Conservation (phyloP, 1,140 invertebrate genomes). For the Lordiphosa stackelbergi region DNA sequence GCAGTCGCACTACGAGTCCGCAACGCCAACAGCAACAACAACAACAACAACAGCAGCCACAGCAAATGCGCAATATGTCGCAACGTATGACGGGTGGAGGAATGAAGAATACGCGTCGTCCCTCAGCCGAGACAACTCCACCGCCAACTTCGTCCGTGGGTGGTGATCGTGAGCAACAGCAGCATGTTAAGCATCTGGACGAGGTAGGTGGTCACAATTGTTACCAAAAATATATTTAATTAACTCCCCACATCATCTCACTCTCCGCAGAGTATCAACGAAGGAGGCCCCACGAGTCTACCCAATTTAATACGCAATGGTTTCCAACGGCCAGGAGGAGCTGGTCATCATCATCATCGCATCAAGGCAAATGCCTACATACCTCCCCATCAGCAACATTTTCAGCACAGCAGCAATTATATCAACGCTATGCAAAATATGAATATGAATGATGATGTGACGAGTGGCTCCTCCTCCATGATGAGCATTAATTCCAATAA, state of each 20-base stretch:
- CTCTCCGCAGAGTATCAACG: conserved; percentile 47
- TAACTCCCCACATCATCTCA: neutral
- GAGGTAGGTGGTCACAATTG: conserved; percentile 39
- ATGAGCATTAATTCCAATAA: conserved; percentile 58
- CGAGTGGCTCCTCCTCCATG: conserved; percentile 29
- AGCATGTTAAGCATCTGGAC: conserved; percentile 57
- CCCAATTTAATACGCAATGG: conserved; percentile 71
- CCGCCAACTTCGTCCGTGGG: conserved; percentile 61
- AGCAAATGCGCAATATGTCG: conserved; percentile 59
- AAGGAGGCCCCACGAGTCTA: conserved; percentile 55
- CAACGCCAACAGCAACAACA: conserved; percentile 45
- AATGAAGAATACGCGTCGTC: conserved; percentile 66
- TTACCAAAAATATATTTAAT: neutral
- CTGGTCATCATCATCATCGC: conserved; percentile 48
- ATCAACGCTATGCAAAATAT: conserved; percentile 71
- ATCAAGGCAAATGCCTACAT: conserved; percentile 61
- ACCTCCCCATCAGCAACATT: conserved; percentile 59
- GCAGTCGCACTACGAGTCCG: conserved; percentile 81
- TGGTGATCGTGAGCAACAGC: conserved; percentile 20
- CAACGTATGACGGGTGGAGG: conserved; percentile 53
- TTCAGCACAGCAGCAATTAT: conserved; percentile 47
- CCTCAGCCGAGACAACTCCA: conserved; percentile 78
- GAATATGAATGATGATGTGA: conserved; percentile 54
- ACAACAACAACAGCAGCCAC: conserved; percentile 53
- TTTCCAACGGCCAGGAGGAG: conserved; percentile 42